These are phyloP conservation scores for Lamprotornis superbus DNA, from an alignment of 2,113 vertebrate genomes.

Conservation along the genomic window DNA sequence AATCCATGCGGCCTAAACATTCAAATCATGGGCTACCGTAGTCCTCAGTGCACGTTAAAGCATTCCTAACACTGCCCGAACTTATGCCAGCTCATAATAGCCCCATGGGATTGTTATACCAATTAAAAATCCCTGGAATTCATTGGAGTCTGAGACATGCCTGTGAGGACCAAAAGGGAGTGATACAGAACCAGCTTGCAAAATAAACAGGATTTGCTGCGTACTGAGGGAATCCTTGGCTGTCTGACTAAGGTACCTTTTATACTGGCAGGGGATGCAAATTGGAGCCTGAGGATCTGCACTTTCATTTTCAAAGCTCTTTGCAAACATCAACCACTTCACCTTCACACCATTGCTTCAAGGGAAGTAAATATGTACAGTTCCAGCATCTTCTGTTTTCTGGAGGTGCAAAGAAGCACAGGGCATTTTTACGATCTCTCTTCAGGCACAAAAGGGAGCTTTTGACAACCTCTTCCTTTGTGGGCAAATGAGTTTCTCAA, in stretches of 20 bases:
- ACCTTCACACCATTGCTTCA: conserved; percentile 48
- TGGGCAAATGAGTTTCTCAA: not conserved
- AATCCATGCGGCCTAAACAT: not conserved
- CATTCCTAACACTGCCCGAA: not conserved
- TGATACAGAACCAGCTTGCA: conserved; percentile 21
- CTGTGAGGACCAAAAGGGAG: conserved; percentile 42
- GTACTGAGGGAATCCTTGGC: conserved; percentile 52
- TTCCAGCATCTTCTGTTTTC: conserved; percentile 21
- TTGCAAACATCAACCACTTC: conserved; percentile 62
- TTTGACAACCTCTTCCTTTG: not conserved
- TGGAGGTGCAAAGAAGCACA: conserved; percentile 25
- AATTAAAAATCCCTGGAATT: conserved; percentile 52
- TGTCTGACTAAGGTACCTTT: conserved; percentile 55
- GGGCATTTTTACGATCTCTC: not conserved
- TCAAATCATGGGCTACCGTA: not conserved
- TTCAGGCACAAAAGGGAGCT: not conserved
- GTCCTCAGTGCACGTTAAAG: not conserved
- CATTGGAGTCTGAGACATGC: not conserved
- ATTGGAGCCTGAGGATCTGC: conserved; percentile 57
- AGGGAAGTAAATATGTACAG: conserved; percentile 59
- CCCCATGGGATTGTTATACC: not conserved
- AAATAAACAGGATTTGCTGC: conserved; percentile 47
- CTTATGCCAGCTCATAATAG: not conserved
- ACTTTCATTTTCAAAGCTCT: conserved; percentile 66
- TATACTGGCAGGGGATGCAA: conserved; percentile 58